Conservation (phyloP, 2,113 vertebrate species). For the Aegithalos caudatus region DNA sequence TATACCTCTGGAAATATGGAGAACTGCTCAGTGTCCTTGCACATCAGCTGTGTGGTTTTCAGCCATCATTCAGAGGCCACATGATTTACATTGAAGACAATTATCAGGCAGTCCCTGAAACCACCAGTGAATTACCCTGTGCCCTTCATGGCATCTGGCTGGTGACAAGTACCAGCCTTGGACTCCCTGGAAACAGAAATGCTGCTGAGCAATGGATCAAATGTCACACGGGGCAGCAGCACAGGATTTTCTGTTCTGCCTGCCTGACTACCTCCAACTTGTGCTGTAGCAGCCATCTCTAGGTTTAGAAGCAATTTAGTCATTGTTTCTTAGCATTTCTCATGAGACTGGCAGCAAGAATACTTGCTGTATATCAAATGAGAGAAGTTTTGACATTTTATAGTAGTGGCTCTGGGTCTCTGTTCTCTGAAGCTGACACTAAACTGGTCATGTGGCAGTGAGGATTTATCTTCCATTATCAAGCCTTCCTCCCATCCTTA, state of each 20-base stretch:
- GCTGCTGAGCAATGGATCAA: not conserved
- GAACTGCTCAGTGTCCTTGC: not conserved
- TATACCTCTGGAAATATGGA: not conserved
- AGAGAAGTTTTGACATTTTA: not conserved
- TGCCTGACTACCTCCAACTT: not conserved
- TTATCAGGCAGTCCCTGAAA: not conserved
- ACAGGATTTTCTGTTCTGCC: not conserved
- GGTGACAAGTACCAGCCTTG: not conserved
- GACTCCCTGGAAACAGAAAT: not conserved
- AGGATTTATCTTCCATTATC: not conserved
- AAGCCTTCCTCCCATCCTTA: not conserved
- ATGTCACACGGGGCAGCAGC: not conserved
- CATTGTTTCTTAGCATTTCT: not conserved
- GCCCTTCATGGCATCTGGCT: not conserved
- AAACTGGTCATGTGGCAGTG: not conserved
- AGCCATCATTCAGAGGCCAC: not conserved
- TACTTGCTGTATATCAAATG: not conserved
- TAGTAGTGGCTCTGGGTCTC: not conserved
- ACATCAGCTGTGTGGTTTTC: not conserved
- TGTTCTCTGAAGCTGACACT: not conserved
- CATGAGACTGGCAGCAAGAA: not conserved
- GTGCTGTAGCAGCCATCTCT: not conserved
- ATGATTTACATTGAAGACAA: not conserved
- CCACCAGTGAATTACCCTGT: not conserved
- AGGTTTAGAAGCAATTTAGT: not conserved